These are phyloP conservation scores for Arrhopalites spinosus DNA, from an alignment of 2,888 invertebrate species.

Conservation along the genomic window DNA sequence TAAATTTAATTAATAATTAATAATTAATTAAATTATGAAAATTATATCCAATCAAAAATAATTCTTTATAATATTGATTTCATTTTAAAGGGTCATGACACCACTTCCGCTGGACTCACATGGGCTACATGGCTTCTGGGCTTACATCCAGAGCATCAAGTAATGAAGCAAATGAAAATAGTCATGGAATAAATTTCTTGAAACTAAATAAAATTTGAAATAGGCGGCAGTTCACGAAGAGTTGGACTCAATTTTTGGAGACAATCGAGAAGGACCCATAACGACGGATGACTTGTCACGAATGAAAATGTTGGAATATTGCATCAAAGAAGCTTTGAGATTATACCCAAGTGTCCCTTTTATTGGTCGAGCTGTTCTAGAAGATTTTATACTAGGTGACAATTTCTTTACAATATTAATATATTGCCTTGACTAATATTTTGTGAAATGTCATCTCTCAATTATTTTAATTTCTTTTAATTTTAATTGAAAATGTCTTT, in stretches of 20 bases:
- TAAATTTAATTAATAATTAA: too few relatives aligned
- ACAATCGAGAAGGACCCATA: conserved; percentile 58
- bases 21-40: too few relatives aligned
- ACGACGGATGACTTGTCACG: conserved; percentile 60
- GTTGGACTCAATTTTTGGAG: conserved; percentile 61
- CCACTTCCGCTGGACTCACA: conserved; percentile 10
- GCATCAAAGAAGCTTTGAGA: conserved; percentile 60
- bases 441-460: too few relatives aligned
- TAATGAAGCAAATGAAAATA: too few relatives aligned
- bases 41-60: not conserved
- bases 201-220: not conserved
- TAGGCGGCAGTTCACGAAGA: conserved; percentile 62
- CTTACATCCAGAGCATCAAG: conserved; percentile 22
- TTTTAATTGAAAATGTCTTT: not conserved
- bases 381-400: conserved; percentile 11
- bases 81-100: conserved; percentile 33
- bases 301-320: conserved; percentile 59
- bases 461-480: too few relatives aligned
- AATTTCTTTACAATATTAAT: too few relatives aligned
- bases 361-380: conserved; percentile 56
- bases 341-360: conserved; percentile 60
- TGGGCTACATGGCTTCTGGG: conserved; percentile 30
- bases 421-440: too few relatives aligned
- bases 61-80: not conserved
- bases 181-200: too few relatives aligned